Evolutionary conservation across 2,797 vertebrate species (phyloP).

Genomic region (Coranthus polyacanthus): DNA sequence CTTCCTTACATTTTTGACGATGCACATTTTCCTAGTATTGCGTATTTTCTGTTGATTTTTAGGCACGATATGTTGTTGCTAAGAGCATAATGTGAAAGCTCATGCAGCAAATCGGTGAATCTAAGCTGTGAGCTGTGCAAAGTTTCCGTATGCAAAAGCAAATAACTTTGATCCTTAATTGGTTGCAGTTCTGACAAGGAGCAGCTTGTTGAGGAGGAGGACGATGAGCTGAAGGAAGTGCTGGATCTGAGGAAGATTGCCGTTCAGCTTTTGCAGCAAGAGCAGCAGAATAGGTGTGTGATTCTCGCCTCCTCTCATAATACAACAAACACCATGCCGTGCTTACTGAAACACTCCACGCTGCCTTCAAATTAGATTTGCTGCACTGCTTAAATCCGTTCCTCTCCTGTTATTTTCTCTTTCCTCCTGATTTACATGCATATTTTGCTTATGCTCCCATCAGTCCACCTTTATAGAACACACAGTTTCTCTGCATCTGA

Average conservation of each 20-base stretch:
- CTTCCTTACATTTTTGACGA: no score
- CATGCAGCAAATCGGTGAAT: neutral
- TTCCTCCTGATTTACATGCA: neutral
- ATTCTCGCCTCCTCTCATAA: neutral
- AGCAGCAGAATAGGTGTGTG: slow-evolving; percentile 94
- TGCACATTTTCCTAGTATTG: no score
- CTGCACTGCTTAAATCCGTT: slow-evolving; percentile 17
- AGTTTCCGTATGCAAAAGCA: neutral
- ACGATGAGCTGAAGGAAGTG: slow-evolving; percentile 95
- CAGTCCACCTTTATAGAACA: neutral
- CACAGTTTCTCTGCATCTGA: neutral
- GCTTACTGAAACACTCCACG: neutral
- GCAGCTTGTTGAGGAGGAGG: slow-evolving; percentile 90
- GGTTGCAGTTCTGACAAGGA: slow-evolving; percentile 90
- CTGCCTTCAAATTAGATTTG: neutral
- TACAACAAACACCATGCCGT: neutral
- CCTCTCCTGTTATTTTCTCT: slow-evolving; percentile 34
- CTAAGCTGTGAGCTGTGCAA: neutral
- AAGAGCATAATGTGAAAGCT: neutral
- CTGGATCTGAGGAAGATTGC: slow-evolving; percentile 97
- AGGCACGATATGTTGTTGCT: neutral
- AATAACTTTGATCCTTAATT: slow-evolving; percentile 1
- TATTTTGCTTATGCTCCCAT: no score
- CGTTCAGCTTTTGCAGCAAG: slow-evolving; percentile 95
- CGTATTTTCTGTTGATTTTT: neutral